Percentiles rank a stretch among this genome's conserved stretches.
Evolutionary conservation across 2,113 vertebrate genomes (phyloP).

Genomic region (Pterocles orientalis): DNA sequence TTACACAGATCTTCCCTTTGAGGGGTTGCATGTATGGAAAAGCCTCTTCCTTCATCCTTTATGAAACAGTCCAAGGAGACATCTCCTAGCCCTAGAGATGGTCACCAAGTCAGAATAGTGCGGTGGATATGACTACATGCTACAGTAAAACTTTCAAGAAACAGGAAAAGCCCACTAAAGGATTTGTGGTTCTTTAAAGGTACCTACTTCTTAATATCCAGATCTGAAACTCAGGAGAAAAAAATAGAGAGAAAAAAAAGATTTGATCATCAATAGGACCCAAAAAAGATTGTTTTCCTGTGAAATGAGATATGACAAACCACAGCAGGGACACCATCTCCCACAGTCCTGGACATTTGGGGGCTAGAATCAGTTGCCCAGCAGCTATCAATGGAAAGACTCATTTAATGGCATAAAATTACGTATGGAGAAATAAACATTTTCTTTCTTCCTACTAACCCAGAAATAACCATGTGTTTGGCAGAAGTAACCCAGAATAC

Average conservation of each 20-base stretch:
- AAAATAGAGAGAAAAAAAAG: not conserved
- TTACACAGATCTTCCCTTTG: not conserved
- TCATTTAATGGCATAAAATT: not conserved
- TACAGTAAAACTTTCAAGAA: not conserved
- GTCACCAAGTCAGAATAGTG: not conserved
- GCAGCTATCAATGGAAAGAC: not conserved
- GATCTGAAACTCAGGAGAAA: not conserved
- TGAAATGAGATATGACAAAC: not conserved
- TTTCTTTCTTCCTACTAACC: not conserved
- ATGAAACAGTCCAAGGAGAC: not conserved
- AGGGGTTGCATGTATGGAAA: not conserved
- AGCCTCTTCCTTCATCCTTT: not conserved
- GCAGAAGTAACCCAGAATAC: not conserved
- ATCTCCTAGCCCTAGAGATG: not conserved
- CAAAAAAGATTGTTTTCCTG: not conserved
- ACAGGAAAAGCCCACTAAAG: not conserved
- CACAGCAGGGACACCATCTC: not conserved
- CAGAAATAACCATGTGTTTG: not conserved
- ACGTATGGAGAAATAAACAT: not conserved
- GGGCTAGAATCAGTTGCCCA: not conserved
- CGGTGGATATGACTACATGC: not conserved
- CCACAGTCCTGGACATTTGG: rapidly evolving
- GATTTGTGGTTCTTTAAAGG: not conserved
- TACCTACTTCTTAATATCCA: not conserved
- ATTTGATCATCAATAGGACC: not conserved